Evolutionary conservation across 2,113 vertebrate genomes (phyloP).

Genomic region (Crotalus viridis): DNA sequence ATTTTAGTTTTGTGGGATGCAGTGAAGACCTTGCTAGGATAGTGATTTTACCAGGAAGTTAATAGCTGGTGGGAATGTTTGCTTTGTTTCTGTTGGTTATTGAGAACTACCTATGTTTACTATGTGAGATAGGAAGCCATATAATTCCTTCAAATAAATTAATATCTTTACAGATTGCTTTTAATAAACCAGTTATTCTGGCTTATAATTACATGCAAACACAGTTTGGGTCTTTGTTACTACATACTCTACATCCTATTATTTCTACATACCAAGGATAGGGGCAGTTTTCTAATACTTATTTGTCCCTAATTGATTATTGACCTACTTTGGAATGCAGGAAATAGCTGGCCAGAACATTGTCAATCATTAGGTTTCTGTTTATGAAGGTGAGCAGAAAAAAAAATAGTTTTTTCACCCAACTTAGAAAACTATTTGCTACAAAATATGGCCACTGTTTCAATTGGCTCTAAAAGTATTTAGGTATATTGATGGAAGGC

Average conservation of each 20-base stretch:
- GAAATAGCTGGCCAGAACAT: not conserved
- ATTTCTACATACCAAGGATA: not conserved
- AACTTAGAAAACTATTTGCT: not conserved
- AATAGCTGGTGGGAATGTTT: not conserved
- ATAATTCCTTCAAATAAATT: not conserved
- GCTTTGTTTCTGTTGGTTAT: not conserved
- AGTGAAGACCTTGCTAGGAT: not conserved
- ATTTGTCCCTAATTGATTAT: not conserved
- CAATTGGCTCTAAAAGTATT: not conserved
- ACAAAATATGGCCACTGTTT: not conserved
- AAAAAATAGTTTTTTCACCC: not conserved
- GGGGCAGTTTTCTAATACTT: not conserved
- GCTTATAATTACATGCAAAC: not conserved
- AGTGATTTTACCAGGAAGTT: not conserved
- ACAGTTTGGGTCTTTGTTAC: not conserved
- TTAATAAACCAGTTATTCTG: not conserved
- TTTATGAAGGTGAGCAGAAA: not conserved
- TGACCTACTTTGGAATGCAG: not conserved
- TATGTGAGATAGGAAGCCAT: not conserved
- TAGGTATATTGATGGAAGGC: not conserved
- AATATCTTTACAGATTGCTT: not conserved
- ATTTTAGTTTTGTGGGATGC: not conserved
- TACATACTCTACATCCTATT: not conserved
- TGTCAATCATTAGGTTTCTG: not conserved
- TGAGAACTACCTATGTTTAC: not conserved